These are phyloP conservation scores for Podiceps cristatus DNA, from an alignment of 2,113 vertebrate genomes.

Conservation along the genomic window DNA sequence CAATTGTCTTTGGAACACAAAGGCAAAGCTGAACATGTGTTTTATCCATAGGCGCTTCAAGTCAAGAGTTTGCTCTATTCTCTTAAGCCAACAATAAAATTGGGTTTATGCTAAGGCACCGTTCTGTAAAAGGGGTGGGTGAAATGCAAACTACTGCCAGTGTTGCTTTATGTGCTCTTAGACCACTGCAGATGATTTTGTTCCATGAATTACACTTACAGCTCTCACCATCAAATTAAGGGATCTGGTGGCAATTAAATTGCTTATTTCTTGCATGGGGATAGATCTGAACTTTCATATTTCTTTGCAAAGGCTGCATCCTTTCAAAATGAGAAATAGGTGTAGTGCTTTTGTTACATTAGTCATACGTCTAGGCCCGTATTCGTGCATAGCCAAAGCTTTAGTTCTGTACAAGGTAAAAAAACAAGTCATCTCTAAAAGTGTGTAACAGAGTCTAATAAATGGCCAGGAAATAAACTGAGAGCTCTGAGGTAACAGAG, in stretches of 20 bases:
- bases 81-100: neutral
- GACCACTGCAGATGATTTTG: neutral
- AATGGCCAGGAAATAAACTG: neutral
- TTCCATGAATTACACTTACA: neutral
- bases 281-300: neutral
- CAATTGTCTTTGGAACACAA: neutral
- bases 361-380: neutral
- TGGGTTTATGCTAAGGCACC: neutral
- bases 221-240: neutral
- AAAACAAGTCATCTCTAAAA: neutral
- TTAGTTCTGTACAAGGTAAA: neutral
- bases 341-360: neutral
- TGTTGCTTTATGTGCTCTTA: neutral
- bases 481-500: neutral
- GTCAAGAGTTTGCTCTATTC: neutral
- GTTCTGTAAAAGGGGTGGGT: neutral
- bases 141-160: neutral
- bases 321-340: neutral
- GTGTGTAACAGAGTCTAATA: neutral
- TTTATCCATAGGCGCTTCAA: neutral
- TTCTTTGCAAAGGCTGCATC: neutral
- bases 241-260: neutral
- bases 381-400: neutral
- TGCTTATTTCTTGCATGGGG: neutral
- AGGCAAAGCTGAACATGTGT: neutral